Evolutionary conservation across 1,140 invertebrate species (phyloP).

Genomic region (Atta colombica): DNA sequence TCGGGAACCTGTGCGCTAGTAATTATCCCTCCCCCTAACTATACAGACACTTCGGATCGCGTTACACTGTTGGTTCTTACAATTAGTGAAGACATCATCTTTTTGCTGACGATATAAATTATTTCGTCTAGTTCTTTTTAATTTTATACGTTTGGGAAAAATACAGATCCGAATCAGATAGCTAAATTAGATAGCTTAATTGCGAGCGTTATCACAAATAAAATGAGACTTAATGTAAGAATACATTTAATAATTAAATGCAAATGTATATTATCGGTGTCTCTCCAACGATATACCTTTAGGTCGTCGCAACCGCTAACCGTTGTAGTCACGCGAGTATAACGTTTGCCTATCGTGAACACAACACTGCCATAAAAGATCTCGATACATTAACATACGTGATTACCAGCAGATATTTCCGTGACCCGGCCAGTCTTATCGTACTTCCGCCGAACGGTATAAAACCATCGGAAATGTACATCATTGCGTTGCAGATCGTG

Average conservation of each 20-base stretch:
- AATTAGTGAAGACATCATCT: slow-evolving; percentile 70
- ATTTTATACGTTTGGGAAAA: slow-evolving; percentile 18
- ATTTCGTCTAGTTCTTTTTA: not conserved
- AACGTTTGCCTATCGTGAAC: slow-evolving; percentile 44
- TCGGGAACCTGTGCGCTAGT: slow-evolving; percentile 67
- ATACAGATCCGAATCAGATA: not conserved
- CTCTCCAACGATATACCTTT: slow-evolving; percentile 36
- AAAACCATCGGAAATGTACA: slow-evolving; percentile 34
- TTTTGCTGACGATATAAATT: slow-evolving; percentile 59
- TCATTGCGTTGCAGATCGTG: slow-evolving; percentile 9
- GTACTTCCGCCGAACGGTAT: slow-evolving; percentile 20
- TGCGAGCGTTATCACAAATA: not conserved
- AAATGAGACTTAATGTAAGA: slow-evolving; percentile 10
- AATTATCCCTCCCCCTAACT: slow-evolving; percentile 69
- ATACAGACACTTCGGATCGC: slow-evolving; percentile 72
- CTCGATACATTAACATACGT: slow-evolving; percentile 49
- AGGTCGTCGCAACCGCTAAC: slow-evolving; percentile 43
- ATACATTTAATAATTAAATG: slow-evolving; percentile 61
- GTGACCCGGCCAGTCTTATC: slow-evolving; percentile 41
- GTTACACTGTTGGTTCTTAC: slow-evolving; percentile 73
- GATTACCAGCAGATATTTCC: slow-evolving; percentile 45
- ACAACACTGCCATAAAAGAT: slow-evolving; percentile 41
- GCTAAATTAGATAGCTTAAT: no score
- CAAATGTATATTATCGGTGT: slow-evolving; percentile 41
- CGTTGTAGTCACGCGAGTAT: slow-evolving; percentile 49